Evolutionary conservation across 2,797 vertebrate species (phyloP).

Genomic region (Enteromius paludinosus): DNA sequence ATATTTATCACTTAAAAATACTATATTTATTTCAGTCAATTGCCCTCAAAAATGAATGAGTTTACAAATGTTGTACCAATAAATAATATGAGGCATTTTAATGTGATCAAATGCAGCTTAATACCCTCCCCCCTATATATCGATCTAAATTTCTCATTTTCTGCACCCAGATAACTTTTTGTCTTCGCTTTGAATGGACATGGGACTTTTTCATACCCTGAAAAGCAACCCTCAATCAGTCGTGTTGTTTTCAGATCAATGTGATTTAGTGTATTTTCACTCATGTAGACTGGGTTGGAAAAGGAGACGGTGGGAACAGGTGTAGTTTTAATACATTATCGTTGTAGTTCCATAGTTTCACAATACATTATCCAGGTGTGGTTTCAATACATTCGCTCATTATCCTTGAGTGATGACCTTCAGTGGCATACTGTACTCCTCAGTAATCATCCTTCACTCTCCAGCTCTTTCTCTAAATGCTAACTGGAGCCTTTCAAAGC

Average conservation of each 20-base stretch:
- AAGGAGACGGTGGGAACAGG: constrained; percentile 56
- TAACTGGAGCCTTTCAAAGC: constrained; percentile 63
- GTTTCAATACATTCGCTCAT: constrained; percentile 59
- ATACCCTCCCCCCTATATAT: constrained; percentile 29
- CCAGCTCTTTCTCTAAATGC: constrained; percentile 61
- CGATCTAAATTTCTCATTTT: constrained; percentile 38
- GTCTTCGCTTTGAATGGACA: constrained; percentile 42
- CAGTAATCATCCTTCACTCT: constrained; percentile 63
- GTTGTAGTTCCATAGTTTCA: too few relatives aligned
- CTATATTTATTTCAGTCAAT: too few relatives aligned
- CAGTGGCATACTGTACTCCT: constrained; percentile 55
- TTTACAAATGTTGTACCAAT: constrained; percentile 18
- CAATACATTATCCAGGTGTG: constrained; percentile 45
- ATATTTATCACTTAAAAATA: too few relatives aligned
- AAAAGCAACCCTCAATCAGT: constrained; percentile 52
- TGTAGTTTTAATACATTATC: constrained; percentile 56
- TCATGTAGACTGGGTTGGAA: constrained; percentile 45
- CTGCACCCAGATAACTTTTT: constrained; percentile 39
- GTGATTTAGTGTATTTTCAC: constrained; percentile 58
- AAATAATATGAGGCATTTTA: constrained; percentile 48
- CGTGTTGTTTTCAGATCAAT: constrained; percentile 58
- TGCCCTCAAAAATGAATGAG: neutral
- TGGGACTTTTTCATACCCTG: constrained; percentile 33
- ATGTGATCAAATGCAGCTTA: constrained; percentile 50
- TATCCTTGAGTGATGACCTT: constrained; percentile 64